A percentile compares a stretch with the other conserved stretches of the same genome.
These are phyloP conservation scores for Branchipolynoe longqiensis DNA, from an alignment of 2,888 invertebrate species.

Conservation along the genomic window DNA sequence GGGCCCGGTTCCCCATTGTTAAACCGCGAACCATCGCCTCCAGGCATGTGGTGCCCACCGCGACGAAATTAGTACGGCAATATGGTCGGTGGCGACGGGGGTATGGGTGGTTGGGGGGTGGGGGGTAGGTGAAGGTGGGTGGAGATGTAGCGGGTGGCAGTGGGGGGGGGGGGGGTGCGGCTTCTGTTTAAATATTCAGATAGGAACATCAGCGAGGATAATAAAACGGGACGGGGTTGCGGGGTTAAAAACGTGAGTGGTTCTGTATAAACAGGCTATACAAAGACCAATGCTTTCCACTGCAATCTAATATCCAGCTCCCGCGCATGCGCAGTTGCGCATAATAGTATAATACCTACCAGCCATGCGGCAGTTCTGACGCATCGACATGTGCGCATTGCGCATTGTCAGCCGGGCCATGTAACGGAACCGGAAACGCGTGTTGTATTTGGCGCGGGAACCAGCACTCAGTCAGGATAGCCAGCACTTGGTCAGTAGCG, in stretches of 20 bases:
- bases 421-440: too few relatives aligned
- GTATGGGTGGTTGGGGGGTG: background rate
- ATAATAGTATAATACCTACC: too few relatives aligned
- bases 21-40: background rate
- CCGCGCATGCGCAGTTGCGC: too few relatives aligned
- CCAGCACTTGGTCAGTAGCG: too few relatives aligned
- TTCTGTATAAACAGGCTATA: background rate
- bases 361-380: too few relatives aligned
- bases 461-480: too few relatives aligned
- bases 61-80: conserved; percentile 23
- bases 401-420: too few relatives aligned
- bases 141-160: too few relatives aligned
- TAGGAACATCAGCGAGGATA: background rate
- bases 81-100: conserved; percentile 12
- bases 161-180: too few relatives aligned
- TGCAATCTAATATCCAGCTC: background rate
- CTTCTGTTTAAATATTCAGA: background rate
- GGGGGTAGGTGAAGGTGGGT: too few relatives aligned
- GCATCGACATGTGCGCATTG: too few relatives aligned
- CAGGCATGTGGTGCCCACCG: conserved; percentile 3
- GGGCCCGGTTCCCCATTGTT: background rate
- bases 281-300: background rate
- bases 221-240: background rate
- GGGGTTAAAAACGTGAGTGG: background rate
- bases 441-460: too few relatives aligned